Conservation (phyloP, 2,888 invertebrate species). For the Drosophila fungiperda region DNA sequence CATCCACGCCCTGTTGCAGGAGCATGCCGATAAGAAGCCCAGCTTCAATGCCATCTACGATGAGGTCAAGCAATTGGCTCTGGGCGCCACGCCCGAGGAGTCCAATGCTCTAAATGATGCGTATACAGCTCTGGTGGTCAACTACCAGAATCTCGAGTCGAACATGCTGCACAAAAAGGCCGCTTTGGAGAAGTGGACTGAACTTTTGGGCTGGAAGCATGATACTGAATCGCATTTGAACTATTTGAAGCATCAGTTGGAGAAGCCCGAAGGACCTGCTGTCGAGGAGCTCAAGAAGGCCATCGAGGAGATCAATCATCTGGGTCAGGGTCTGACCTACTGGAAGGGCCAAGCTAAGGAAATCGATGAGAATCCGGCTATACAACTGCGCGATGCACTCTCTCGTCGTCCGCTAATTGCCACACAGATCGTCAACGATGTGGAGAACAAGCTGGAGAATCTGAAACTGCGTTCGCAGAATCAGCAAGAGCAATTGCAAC, state of each 20-base stretch:
- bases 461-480: constrained; percentile 89
- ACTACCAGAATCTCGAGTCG: constrained; percentile 91
- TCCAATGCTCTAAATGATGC: constrained; percentile 90
- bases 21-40: constrained; percentile 93
- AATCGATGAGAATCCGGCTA: constrained; percentile 89
- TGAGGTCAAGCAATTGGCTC: constrained; percentile 92
- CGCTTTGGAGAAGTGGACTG: constrained; percentile 92
- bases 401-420: constrained; percentile 91
- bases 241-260: constrained; percentile 92
- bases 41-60: constrained; percentile 91
- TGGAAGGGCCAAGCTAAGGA: constrained; percentile 90
- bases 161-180: constrained; percentile 91
- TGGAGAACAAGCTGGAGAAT: constrained; percentile 89
- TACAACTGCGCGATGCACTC: constrained; percentile 90
- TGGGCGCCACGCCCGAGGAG: constrained; percentile 90
- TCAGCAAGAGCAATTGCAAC: constrained; percentile 89
- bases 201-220: constrained; percentile 92
- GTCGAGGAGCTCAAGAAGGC: constrained; percentile 90
- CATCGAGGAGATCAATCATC: constrained; percentile 89
- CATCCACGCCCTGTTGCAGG: constrained; percentile 92
- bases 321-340: constrained; percentile 88
- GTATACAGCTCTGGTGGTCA: constrained; percentile 90
- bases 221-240: constrained; percentile 92
- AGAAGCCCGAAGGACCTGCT: constrained; percentile 89
- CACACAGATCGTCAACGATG: constrained; percentile 89